phyloP scores from a whole-genome alignment of 2,113 vertebrate genomes.

The Ceratotherium simum region DNA sequence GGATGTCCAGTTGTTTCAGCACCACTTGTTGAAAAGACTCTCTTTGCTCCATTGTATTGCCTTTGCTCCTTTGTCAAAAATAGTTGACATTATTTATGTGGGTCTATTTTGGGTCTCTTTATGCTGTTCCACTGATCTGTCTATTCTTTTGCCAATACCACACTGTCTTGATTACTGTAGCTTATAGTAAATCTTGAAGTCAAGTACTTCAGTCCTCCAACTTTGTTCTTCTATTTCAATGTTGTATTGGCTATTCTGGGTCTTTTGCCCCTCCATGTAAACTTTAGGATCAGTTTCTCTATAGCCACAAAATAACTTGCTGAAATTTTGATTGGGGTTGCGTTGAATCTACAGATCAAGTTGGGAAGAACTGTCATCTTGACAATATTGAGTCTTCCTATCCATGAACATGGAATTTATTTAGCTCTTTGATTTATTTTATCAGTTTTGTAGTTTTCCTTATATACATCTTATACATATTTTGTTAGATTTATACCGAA shows the following conservation, averaged over 20 bases:
- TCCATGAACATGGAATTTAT: neutral
- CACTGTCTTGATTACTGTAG: neutral
- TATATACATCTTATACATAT: neutral
- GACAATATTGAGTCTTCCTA: neutral
- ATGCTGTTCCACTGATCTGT: neutral
- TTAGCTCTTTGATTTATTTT: neutral
- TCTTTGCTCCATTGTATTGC: neutral
- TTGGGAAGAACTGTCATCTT: neutral
- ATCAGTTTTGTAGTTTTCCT: neutral
- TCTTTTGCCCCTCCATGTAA: neutral
- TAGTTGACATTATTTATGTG: neutral
- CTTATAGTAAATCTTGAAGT: neutral
- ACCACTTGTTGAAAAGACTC: neutral
- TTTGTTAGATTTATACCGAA: neutral
- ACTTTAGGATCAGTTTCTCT: neutral
- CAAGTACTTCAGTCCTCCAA: neutral
- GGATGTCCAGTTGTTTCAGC: neutral
- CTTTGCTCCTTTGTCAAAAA: neutral
- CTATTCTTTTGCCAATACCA: neutral
- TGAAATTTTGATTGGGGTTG: neutral
- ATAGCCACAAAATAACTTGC: neutral
- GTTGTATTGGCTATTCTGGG: neutral
- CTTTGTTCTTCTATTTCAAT: neutral
- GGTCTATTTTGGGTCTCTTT: neutral
- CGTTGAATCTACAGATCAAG: neutral